Evolutionary conservation across 1,140 invertebrate genomes (phyloP), one percentile per base, ranked within the genome.

Genomic region (Brachionus asplanchnoidis): DNA sequence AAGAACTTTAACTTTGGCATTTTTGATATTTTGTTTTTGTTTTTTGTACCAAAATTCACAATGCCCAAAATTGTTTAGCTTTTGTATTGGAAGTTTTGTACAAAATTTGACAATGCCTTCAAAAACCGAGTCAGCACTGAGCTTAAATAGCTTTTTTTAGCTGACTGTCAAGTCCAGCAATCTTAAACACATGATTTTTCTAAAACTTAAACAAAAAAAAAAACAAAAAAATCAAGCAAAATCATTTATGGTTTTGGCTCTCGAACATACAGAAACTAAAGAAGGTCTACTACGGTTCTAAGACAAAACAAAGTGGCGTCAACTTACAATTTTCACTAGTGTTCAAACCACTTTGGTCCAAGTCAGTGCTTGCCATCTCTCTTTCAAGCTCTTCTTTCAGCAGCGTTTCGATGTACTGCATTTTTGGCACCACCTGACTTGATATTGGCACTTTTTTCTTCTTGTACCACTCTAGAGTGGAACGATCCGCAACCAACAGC

Each of bases 351-450:
- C 68, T 77, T 50, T 77, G 73, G 32, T 77, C 68, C 36, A 73
- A 73, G 20, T 73, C 68, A 20, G 68, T 73, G n/a, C 12, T 77
- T n/a, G 20, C 46, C 73, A 82, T 17, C 26, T 82, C 79, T 82
- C 17, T 60, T n/a, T 82, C 53, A 40, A 82, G 79, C 53, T 82
- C 79, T 65, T 82, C 65, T 82, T 82, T 60, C 20, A 82, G 17
- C 14, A 82, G 23, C 14, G 79, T 82, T 82, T 82, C 79, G 17
- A 82, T 82, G 26, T 82, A 82, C 40, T 82, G 79, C 79, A 82
- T 82, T 46, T 82, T 82, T 9, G 79, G 79, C 12, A 82, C 79
- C 3, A 82, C 17, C 14, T 60, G 36, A 82, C 79, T 82, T 20
- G 79, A 82, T 17, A 82, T 82, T 65, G 79, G 79, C 4, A 82